Percentiles rank a stretch among this genome's conserved stretches.
Evolutionary conservation across 2,888 invertebrate genomes (phyloP).

Genomic region (Aproaerema taeniolella): DNA sequence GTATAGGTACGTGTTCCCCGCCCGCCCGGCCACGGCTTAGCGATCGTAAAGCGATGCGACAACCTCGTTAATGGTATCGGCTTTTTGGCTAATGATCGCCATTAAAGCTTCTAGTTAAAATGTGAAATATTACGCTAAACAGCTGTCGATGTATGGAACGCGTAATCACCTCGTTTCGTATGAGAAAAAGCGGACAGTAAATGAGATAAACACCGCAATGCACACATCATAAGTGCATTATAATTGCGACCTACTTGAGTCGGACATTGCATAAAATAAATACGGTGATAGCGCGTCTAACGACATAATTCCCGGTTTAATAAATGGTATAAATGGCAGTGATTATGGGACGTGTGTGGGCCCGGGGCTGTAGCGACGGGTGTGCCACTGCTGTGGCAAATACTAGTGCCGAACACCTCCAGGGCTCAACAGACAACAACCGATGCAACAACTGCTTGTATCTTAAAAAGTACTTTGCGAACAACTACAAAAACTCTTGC

Average conservation of each 20-base stretch:
- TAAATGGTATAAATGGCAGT: conserved; percentile 47
- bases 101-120: conserved; percentile 31
- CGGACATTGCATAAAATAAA: conserved; percentile 46
- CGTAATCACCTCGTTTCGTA: conserved; percentile 34
- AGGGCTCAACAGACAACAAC: no score
- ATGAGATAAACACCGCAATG: conserved; percentile 30
- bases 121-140: conserved; percentile 33
- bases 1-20: neutral
- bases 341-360: conserved; percentile 37
- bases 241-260: conserved; percentile 44
- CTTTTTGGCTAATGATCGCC: conserved; percentile 38
- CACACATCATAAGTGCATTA: conserved; percentile 48
- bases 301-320: conserved; percentile 45
- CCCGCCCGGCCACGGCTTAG: conserved; percentile 10
- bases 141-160: conserved; percentile 27
- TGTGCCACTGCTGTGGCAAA: neutral
- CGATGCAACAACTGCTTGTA: neutral
- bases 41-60: conserved; percentile 29
- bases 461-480: neutral
- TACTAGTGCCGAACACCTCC: neutral
- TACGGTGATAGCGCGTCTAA: conserved; percentile 38
- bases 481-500: neutral
- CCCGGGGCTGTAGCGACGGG: conserved; percentile 13
- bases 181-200: conserved; percentile 33
- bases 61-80: conserved; percentile 38